A percentile compares a stretch with the other conserved stretches of the same genome.
Conservation (phyloP, 2,113 vertebrate species). For the Colius striatus region DNA sequence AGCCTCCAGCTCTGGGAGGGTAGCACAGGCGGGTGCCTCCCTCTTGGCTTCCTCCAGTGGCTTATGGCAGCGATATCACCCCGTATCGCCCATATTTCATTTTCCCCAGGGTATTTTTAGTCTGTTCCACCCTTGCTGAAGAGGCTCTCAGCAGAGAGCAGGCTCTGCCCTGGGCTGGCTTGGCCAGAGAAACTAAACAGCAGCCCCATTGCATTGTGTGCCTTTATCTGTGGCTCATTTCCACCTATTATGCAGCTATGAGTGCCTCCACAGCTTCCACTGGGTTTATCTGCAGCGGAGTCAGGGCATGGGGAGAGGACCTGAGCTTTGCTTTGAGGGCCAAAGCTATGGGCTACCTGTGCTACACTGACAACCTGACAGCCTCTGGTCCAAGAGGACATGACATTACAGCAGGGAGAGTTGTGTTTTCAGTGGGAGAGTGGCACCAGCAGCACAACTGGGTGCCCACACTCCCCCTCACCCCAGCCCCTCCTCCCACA, state of each 20-base stretch:
- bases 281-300: neutral
- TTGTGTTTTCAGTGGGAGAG: neutral
- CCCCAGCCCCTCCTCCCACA: neutral
- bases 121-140: neutral
- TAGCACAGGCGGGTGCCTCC: neutral
- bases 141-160: neutral
- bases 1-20: neutral
- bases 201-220: conserved; percentile 19
- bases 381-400: neutral
- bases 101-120: conserved; percentile 70
- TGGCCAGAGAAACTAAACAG: conserved; percentile 38
- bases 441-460: neutral
- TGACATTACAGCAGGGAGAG: neutral
- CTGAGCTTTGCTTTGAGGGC: neutral
- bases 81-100: conserved; percentile 49
- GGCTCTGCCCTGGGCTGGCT: conserved; percentile 9
- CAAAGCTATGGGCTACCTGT: neutral
- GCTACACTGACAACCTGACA: fast-evolving
- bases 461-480: neutral
- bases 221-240: conserved; percentile 66
- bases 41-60: conserved; percentile 22
- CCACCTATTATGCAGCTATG: conserved; percentile 69
- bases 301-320: neutral
- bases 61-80: neutral
- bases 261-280: neutral